Evolutionary conservation across 2,888 invertebrate genomes (phyloP), one percentile per base, ranked within the genome.

Genomic region (Leucophenga maculata): DNA sequence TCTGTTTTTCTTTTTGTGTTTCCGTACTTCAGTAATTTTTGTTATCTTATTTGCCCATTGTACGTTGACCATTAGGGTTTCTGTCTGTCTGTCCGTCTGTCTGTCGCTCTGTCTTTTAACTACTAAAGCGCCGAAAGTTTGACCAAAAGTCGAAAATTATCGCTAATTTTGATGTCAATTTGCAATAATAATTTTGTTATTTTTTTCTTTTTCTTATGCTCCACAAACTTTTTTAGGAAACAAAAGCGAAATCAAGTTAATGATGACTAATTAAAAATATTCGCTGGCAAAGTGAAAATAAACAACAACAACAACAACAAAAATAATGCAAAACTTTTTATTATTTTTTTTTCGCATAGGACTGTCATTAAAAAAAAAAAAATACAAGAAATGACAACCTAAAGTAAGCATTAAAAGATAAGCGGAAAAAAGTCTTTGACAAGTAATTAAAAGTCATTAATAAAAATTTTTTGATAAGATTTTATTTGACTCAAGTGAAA

Each of bases 111-210:
- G 3, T 3, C 32, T 32, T 8, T 39, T 39, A 3, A 39, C 8
- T 39, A 39, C 11, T 39, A 39, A 11, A 39, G 11, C 39, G 3
- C 8, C 39, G 8, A 39, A 39, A 57, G n/a, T 20, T 65, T 20
- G 68, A 31, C 18, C 22, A 48, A 59, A 67, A 46, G 48, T 68
- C 20, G 59, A 78, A 80, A 75, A 77, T 83, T 75, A 74, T 74
- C 78, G 78, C 74, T 81, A 83, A 81, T 81, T 84, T 81, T 83
- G 82, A 76, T 79, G 75, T 72, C 73, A 78, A 79, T 79, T 81
- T 75, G 74, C 73, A 70, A 76, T 77, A 39, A 39, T 44, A 69
- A 65, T 65, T 65, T 57, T 57, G 20, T 65, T 59, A 46, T 44
- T 31, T 69, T 68, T 65, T 16, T 55, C 46, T 69, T 65, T 50